phyloP scores from a whole-genome alignment of 1,140 invertebrate genomes.

The Drosophila sucinea region DNA sequence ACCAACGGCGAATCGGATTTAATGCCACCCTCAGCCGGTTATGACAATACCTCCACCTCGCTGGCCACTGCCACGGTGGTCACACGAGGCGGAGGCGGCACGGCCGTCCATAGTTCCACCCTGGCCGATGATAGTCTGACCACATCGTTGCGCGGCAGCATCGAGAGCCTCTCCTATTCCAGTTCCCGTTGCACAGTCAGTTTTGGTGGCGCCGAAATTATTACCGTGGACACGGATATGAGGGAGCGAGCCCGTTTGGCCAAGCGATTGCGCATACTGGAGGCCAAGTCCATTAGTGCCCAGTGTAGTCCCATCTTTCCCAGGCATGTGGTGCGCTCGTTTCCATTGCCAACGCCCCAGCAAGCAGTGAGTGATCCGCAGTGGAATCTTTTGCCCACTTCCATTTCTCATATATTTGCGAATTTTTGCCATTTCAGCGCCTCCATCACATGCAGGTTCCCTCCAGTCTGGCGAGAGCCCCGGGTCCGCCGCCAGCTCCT shows the following conservation, averaged over 20 bases:
- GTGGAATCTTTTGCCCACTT: neutral
- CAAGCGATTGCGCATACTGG: slow-evolving; percentile 71
- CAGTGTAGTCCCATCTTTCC: slow-evolving; percentile 81
- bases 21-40: slow-evolving; percentile 57
- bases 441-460: slow-evolving; percentile 70
- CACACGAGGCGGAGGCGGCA: slow-evolving; percentile 23
- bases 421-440: slow-evolving; percentile 34
- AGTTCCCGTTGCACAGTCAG: slow-evolving; percentile 77
- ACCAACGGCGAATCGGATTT: slow-evolving; percentile 61
- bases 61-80: slow-evolving; percentile 62
- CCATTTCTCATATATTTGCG: neutral
- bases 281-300: slow-evolving; percentile 81
- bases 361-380: slow-evolving; percentile 57
- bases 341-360: slow-evolving; percentile 58
- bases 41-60: slow-evolving; percentile 71
- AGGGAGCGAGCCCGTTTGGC: slow-evolving; percentile 61
- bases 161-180: slow-evolving; percentile 77
- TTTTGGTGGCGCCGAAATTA: slow-evolving; percentile 74
- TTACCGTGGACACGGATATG: slow-evolving; percentile 57
- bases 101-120: slow-evolving; percentile 67
- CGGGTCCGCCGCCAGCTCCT: slow-evolving; percentile 19
- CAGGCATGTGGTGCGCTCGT: slow-evolving; percentile 61
- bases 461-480: slow-evolving; percentile 62
- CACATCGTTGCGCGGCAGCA: slow-evolving; percentile 69
- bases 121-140: slow-evolving; percentile 79